A percentile compares a stretch with the other conserved stretches of the same genome.
phyloP scores from a whole-genome alignment of 2,888 invertebrate genomes.

The Cerastis leucographa region DNA sequence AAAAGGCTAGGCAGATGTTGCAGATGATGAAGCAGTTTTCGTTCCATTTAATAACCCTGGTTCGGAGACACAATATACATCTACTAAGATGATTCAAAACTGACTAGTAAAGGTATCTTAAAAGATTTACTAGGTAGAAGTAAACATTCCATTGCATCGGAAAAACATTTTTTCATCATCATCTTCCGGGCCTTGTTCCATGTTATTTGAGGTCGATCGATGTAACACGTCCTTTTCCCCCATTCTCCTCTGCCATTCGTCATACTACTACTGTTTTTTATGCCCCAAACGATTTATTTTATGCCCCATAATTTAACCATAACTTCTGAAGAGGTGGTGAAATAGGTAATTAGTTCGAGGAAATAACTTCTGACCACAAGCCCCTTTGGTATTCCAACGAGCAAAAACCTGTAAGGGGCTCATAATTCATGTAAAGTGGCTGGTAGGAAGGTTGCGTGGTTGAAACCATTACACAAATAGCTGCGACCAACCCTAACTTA shows the following conservation, averaged over 20 bases:
- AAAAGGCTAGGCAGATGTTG: no score
- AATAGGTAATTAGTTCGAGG: conserved; percentile 3
- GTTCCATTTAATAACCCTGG: not conserved
- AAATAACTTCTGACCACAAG: conserved; percentile 10
- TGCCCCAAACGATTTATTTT: no score
- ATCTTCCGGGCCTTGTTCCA: no score
- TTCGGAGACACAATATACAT: not conserved
- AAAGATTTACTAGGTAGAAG: not conserved
- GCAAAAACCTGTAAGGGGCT: conserved; percentile 13
- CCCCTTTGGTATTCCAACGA: conserved; percentile 9
- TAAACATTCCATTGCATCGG: not conserved
- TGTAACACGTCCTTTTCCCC: no score
- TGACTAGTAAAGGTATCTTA: not conserved
- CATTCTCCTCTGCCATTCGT: no score
- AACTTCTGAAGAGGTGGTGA: conserved; percentile 1
- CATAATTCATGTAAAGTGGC: conserved; percentile 51
- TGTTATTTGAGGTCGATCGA: no score
- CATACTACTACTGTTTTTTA: no score
- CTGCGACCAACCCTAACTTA: conserved; percentile 36
- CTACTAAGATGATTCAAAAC: not conserved
- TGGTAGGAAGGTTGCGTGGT: conserved; percentile 42
- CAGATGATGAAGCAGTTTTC: no score
- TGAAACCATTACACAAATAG: conserved; percentile 38
- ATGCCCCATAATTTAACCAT: conserved; percentile 1
- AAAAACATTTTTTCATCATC: not conserved